These are phyloP conservation scores for Tortrix viridana DNA, from an alignment of 2,888 invertebrate species.

Conservation along the genomic window DNA sequence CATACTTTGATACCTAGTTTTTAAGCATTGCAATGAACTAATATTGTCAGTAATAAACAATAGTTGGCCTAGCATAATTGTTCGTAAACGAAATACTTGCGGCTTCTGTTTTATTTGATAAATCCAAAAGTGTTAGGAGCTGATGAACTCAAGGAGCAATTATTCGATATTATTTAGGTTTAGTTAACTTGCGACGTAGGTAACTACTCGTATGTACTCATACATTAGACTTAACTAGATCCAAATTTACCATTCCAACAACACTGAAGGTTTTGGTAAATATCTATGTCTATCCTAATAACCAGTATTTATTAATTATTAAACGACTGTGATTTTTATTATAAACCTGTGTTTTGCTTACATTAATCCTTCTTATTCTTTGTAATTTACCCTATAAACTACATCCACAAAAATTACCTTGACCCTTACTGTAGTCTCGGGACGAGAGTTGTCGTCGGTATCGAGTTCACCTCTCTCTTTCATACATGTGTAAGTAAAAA, in stretches of 20 bases:
- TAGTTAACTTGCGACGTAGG: constrained; percentile 26
- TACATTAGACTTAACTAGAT: constrained; percentile 61
- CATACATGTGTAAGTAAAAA: too few species aligned
- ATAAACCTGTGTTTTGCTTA: constrained; percentile 44
- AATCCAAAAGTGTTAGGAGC: background rate
- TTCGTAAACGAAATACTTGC: background rate
- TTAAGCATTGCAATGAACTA: too few species aligned
- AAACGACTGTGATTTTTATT: constrained; percentile 84
- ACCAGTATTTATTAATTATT: constrained; percentile 77
- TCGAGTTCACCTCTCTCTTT: too few species aligned
- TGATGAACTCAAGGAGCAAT: constrained; percentile 4
- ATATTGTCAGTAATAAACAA: too few species aligned
- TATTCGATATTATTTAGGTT: constrained; percentile 7
- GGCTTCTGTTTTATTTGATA: background rate
- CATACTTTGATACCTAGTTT: too few species aligned
- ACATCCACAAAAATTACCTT: too few species aligned
- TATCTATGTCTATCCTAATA: constrained; percentile 80
- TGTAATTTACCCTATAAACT: too few species aligned
- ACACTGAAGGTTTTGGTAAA: constrained; percentile 77
- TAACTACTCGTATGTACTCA: constrained; percentile 56
- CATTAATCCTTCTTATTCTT: background rate
- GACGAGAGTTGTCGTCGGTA: too few species aligned
- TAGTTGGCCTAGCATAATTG: too few species aligned
- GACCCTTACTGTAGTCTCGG: too few species aligned
- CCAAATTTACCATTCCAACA: constrained; percentile 65